These are phyloP conservation scores for Cryptotis parvus DNA, from an alignment of 2,113 vertebrate genomes.

Conservation along the genomic window DNA sequence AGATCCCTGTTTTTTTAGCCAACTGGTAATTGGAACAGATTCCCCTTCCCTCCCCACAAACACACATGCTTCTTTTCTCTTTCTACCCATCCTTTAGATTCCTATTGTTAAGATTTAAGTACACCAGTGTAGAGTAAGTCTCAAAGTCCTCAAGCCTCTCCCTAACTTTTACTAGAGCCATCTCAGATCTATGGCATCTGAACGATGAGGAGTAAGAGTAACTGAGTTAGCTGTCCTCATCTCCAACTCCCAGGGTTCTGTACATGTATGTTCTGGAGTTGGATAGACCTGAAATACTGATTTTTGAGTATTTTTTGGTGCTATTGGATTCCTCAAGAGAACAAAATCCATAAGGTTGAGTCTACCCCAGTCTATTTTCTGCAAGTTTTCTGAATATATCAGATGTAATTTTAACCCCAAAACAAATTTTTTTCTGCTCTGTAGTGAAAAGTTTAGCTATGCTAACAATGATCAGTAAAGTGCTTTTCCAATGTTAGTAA, in stretches of 20 bases:
- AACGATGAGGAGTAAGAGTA: not conserved
- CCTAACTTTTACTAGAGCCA: not conserved
- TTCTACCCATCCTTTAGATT: no score
- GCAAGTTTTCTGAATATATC: conserved; percentile 11
- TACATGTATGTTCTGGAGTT: not conserved
- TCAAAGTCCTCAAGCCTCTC: no score
- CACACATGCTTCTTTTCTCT: no score
- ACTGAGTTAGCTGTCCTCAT: not conserved
- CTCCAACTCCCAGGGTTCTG: not conserved
- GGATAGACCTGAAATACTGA: not conserved
- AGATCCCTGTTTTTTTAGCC: no score
- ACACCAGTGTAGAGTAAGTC: no score
- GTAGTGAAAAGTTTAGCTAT: not conserved
- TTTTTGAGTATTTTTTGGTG: not conserved
- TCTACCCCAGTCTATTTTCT: not conserved
- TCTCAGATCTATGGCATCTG: not conserved
- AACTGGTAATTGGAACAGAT: no score
- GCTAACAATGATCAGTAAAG: not conserved
- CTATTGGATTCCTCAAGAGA: conserved; percentile 28
- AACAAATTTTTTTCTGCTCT: not conserved
- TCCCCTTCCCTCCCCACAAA: no score
- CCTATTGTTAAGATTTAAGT: no score
- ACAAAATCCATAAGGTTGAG: not conserved
- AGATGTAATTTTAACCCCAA: not conserved
- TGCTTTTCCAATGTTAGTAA: not conserved